phyloP scores from a whole-genome alignment of 2,797 vertebrate species.

The Aphelocoma californica region DNA sequence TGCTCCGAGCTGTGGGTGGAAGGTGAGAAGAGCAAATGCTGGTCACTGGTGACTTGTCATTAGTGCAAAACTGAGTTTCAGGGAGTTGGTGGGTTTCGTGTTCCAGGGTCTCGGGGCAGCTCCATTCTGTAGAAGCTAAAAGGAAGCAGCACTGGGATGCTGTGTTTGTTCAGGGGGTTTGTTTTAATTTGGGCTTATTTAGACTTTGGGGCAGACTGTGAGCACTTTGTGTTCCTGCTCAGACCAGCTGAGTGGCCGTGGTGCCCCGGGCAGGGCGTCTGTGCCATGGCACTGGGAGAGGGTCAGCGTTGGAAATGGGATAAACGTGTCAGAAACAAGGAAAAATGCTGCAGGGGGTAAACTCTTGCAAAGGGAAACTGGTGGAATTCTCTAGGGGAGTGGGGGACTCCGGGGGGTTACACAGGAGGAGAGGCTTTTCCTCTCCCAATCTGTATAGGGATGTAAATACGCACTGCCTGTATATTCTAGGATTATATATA shows the following conservation, averaged over 20 bases:
- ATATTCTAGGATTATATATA: slow-evolving; percentile 16
- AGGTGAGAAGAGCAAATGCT: neutral
- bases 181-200: neutral
- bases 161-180: neutral
- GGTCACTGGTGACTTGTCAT: neutral
- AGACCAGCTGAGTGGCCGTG: neutral
- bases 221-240: neutral
- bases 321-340: neutral
- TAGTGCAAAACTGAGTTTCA: neutral
- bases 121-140: rapidly evolving
- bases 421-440: neutral
- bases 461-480: slow-evolving; percentile 38
- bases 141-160: neutral
- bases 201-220: neutral
- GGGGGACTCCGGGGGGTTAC: neutral
- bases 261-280: rapidly evolving
- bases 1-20: neutral
- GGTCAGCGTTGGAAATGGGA: rapidly evolving
- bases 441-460: neutral
- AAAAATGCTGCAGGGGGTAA: neutral
- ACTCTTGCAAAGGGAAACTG: neutral
- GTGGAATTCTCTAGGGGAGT: neutral
- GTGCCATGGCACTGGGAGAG: neutral
- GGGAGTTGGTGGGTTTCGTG: neutral
- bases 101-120: neutral